Percentiles rank a stretch among this genome's conserved stretches.
phyloP scores from a whole-genome alignment of 2,797 vertebrate species.

The Gastrophryne carolinensis region DNA sequence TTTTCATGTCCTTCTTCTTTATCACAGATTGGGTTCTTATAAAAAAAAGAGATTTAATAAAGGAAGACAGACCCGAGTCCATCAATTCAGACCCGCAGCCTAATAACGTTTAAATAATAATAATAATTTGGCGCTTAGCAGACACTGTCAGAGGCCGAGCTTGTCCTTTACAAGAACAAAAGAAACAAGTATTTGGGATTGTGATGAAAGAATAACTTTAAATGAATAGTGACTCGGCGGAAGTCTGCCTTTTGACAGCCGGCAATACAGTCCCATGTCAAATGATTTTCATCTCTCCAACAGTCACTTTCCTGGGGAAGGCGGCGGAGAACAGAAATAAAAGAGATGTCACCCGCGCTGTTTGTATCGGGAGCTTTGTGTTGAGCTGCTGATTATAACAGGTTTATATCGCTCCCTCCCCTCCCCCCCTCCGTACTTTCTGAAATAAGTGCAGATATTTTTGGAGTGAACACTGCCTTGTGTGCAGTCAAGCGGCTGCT shows the following conservation, averaged over 20 bases:
- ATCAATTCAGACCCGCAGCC: too few relatives aligned
- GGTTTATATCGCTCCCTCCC: slow-evolving; percentile 9
- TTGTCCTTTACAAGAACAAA: slow-evolving; percentile 10
- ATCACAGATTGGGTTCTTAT: too few relatives aligned
- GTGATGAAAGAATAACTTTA: slow-evolving; percentile 1
- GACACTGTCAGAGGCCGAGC: background rate
- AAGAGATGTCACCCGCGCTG: slow-evolving; percentile 38
- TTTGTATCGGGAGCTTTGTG: slow-evolving; percentile 32
- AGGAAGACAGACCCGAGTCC: too few relatives aligned
- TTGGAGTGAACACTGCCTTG: slow-evolving; percentile 22
- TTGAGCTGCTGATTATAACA: slow-evolving; percentile 31
- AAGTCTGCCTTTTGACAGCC: slow-evolving; percentile 20
- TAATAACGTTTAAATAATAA: too few relatives aligned
- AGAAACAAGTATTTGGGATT: background rate
- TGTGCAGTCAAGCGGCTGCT: slow-evolving; percentile 5
- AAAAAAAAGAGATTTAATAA: too few relatives aligned
- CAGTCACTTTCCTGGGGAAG: slow-evolving; percentile 20
- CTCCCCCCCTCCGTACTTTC: slow-evolving; percentile 15
- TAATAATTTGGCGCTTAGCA: too few relatives aligned
- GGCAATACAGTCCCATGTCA: slow-evolving; percentile 26
- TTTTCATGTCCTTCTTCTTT: too few relatives aligned
- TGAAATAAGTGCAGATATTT: slow-evolving; percentile 30
- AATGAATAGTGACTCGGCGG: background rate
- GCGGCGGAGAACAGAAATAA: slow-evolving; percentile 27
- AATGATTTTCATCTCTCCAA: slow-evolving; percentile 42